Evolutionary conservation across 2,888 invertebrate genomes (phyloP).

Genomic region (Emesis furor): DNA sequence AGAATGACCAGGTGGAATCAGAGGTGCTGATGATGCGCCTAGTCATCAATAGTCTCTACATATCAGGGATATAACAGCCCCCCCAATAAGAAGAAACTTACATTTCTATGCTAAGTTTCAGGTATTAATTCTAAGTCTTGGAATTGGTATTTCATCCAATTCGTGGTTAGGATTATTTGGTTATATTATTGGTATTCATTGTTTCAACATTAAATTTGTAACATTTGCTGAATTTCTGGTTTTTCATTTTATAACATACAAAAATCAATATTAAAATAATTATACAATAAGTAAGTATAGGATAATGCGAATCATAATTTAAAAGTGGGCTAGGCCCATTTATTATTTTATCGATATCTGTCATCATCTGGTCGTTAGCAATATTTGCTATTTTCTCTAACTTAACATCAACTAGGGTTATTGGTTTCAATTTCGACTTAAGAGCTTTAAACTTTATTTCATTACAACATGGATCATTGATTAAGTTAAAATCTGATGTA

Average conservation of each 20-base stretch:
- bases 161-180: slow-evolving; percentile 11
- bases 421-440: neutral
- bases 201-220: too few species aligned
- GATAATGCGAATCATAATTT: too few species aligned
- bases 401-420: too few species aligned
- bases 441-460: neutral
- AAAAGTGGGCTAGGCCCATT: neutral
- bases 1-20: neutral
- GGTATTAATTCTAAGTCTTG: too few species aligned
- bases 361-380: neutral
- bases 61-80: neutral
- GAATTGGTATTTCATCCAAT: neutral
- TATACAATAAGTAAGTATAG: too few species aligned
- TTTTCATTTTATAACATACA: too few species aligned
- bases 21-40: neutral
- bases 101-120: neutral
- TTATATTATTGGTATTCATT: too few species aligned
- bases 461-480: neutral
- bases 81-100: neutral
- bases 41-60: neutral
- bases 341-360: slow-evolving; percentile 9
- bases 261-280: too few species aligned
- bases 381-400: neutral
- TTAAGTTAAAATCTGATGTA: slow-evolving; percentile 12
- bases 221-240: too few species aligned